phyloP scores from a whole-genome alignment of 2,888 invertebrate species.

The Drosophila kokeensis region DNA sequence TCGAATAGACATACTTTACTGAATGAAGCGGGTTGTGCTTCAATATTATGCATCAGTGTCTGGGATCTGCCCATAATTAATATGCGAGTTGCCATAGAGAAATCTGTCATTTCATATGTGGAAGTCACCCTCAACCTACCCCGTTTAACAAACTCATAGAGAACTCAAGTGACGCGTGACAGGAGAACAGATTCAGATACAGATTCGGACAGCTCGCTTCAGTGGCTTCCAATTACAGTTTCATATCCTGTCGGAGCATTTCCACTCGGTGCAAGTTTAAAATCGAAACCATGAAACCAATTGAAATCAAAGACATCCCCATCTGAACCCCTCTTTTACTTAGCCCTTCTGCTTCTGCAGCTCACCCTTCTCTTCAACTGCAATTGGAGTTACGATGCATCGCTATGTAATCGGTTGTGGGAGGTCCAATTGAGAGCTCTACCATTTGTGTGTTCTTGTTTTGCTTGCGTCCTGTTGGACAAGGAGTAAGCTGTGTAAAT shows the following conservation, averaged over 20 bases:
- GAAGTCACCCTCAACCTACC: conserved; percentile 22
- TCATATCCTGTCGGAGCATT: conserved; percentile 46
- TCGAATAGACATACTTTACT: conserved; percentile 36
- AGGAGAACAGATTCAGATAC: conserved; percentile 14
- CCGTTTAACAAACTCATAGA: conserved; percentile 3
- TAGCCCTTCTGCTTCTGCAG: not conserved
- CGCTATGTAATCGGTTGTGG: conserved; percentile 19
- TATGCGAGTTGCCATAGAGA: conserved; percentile 61
- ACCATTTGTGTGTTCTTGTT: conserved; percentile 32
- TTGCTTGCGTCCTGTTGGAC: conserved; percentile 55
- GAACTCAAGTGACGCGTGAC: conserved; percentile 20
- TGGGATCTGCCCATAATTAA: conserved; percentile 63
- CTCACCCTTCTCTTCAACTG: not conserved
- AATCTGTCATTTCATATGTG: conserved; percentile 45
- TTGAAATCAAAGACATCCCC: conserved; percentile 52
- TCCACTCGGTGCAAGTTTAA: conserved; percentile 42
- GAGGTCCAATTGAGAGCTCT: conserved; percentile 49
- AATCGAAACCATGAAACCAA: conserved; percentile 52
- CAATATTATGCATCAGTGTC: conserved; percentile 19
- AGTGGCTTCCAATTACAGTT: conserved; percentile 67
- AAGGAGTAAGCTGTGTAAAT: conserved; percentile 60
- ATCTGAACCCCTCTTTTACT: conserved; percentile 5
- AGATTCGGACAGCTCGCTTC: conserved; percentile 46
- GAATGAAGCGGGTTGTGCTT: conserved; percentile 37
- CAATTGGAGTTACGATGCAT: conserved; percentile 38